A percentile compares a stretch with the other conserved stretches of the same genome.
phyloP scores from a whole-genome alignment of 2,113 vertebrate species.

The Passer domesticus region DNA sequence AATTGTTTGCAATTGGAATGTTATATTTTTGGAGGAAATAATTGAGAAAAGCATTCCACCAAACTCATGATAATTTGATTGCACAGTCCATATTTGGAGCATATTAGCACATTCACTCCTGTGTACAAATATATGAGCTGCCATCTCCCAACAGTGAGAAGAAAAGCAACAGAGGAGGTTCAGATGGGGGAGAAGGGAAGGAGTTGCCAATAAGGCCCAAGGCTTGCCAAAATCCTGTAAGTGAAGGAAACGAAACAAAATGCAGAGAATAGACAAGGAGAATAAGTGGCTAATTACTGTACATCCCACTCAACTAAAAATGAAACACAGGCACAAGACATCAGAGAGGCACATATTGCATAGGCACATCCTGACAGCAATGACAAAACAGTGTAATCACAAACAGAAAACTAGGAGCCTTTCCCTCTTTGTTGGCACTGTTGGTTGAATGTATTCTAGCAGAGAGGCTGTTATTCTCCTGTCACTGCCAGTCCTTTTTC shows the following conservation, averaged over 20 bases:
- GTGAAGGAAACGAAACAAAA: neutral
- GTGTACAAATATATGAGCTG: conserved; percentile 45
- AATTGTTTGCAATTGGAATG: conserved; percentile 36
- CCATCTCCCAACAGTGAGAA: conserved; percentile 31
- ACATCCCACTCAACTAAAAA: conserved; percentile 42
- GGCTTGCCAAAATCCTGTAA: conserved; percentile 24
- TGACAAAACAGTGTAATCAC: conserved; percentile 55
- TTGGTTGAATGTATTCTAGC: neutral
- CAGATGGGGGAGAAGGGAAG: neutral
- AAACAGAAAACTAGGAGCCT: conserved; percentile 47
- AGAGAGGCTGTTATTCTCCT: conserved; percentile 20
- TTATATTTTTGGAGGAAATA: conserved; percentile 53
- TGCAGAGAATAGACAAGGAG: conserved; percentile 8
- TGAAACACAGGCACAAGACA: conserved; percentile 32
- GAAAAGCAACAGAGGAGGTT: conserved; percentile 31
- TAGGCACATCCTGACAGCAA: conserved; percentile 20
- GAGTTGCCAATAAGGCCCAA: conserved; percentile 27
- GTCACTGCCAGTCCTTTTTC: neutral
- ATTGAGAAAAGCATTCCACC: conserved; percentile 38
- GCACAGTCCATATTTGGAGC: conserved; percentile 34
- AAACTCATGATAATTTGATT: conserved; percentile 55
- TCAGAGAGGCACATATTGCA: conserved; percentile 20
- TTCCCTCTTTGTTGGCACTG: conserved; percentile 19
- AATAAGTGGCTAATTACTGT: conserved; percentile 43
- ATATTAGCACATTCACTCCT: conserved; percentile 47